Evolutionary conservation across 2,113 vertebrate genomes (phyloP).

Genomic region (Neomonachus schauinslandi): DNA sequence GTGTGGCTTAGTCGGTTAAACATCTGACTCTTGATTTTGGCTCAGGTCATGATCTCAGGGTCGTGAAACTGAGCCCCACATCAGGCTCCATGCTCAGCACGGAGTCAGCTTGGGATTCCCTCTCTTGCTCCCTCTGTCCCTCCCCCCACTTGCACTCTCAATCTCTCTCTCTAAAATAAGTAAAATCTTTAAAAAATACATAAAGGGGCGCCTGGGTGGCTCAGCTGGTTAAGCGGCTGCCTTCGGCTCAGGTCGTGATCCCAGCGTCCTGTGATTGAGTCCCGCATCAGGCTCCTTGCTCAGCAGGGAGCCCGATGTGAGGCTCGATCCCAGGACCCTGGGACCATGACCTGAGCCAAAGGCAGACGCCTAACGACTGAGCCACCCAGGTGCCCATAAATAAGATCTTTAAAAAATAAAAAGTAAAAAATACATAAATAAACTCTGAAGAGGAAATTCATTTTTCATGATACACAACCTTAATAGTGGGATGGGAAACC

Average conservation of each 20-base stretch:
- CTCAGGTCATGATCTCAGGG: not conserved
- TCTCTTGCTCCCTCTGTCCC: not conserved
- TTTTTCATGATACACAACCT: not conserved
- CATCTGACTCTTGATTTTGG: not conserved
- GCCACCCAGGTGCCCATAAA: not conserved
- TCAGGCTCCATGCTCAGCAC: not conserved
- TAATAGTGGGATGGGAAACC: not conserved
- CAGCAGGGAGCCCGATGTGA: too few relatives aligned
- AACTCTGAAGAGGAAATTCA: not conserved
- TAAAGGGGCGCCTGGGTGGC: too few relatives aligned
- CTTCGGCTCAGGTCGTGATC: too few relatives aligned
- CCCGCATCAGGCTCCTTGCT: too few relatives aligned
- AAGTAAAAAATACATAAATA: not conserved
- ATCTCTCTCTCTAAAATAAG: not conserved
- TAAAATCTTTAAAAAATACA: too few relatives aligned
- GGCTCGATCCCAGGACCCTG: too few relatives aligned
- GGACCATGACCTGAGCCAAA: too few relatives aligned
- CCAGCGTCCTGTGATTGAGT: too few relatives aligned
- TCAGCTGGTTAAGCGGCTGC: too few relatives aligned
- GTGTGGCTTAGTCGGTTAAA: not conserved
- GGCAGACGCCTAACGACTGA: too few relatives aligned
- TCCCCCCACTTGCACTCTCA: not conserved
- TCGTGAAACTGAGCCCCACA: not conserved
- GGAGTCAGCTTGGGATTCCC: not conserved
- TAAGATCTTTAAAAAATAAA: not conserved